Evolutionary conservation across 2,113 vertebrate genomes (phyloP).

Genomic region (Corydoras sp.): DNA sequence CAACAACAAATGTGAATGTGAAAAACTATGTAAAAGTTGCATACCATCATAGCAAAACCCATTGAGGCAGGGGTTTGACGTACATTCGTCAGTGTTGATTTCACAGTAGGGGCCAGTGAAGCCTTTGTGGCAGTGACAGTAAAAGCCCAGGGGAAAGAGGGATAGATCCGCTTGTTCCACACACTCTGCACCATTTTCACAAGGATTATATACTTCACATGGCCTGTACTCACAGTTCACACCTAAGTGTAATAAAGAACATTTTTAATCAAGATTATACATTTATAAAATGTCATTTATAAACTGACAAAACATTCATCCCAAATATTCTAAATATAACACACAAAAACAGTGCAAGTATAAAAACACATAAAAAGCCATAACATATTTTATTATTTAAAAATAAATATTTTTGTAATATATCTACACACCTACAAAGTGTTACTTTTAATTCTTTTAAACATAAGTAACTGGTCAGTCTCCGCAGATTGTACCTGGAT

Average conservation of each 20-base stretch:
- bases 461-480: too few species aligned
- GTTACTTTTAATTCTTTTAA: too few species aligned
- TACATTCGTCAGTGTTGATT: conserved; percentile 73
- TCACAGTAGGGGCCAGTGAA: conserved; percentile 72
- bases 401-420: too few species aligned
- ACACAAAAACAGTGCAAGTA: too few species aligned
- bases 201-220: conserved; percentile 70
- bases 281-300: too few species aligned
- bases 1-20: conserved; percentile 37
- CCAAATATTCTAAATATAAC: too few species aligned
- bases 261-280: too few species aligned
- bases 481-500: too few species aligned
- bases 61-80: conserved; percentile 67
- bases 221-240: conserved; percentile 70
- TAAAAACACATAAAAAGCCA: too few species aligned
- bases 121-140: conserved; percentile 67
- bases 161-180: conserved; percentile 67
- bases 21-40: conserved; percentile 24
- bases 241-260: conserved; percentile 48
- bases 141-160: conserved; percentile 68
- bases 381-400: too few species aligned
- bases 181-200: conserved; percentile 68
- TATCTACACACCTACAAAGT: too few species aligned
- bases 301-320: too few species aligned
- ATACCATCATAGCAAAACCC: conserved; percentile 77